Base-by-base conservation (phyloP, 2,888 invertebrate species). In the Dendrolimus houi region DNA sequence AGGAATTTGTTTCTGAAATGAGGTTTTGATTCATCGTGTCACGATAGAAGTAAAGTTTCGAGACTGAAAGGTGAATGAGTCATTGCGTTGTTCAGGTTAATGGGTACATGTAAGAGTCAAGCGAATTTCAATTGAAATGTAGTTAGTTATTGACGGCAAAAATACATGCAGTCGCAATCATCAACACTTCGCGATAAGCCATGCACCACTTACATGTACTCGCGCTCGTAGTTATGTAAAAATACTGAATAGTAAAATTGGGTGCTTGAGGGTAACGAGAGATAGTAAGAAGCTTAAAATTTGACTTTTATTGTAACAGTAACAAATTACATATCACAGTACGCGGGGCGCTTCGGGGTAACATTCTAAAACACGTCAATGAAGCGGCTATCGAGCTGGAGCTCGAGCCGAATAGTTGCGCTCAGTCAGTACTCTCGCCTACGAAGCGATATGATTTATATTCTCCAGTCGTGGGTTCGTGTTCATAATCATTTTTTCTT, bases 251-350 rank as follows among this genome's bases (percentile, higher is more conserved):
- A 59, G 63, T 64, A 68, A 73, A 71, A 76, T 71, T 71, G 71
- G 77, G 80, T 80, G 75, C 73, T 75, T 68, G 74, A 81, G 78
- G 81, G 77, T 74, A 76, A 79, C 74, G 73, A 74, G 77, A 73
- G 74, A 76, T 82, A 81, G 79, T 71, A 81, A 74, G 72, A 78
- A 74, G 72, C 73, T 79, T 70, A 75, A 69, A 67, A 81, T 83
- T 81, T 76, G 77, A 79, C 63, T 81, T 89, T 90, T 89, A 89
- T 87, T 90, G 83, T 88, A 90, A 89, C 88, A 87, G 76, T 88
- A 90, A 90, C 86, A 87, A 84, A 87, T 82, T 85, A 87, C 85
- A 85, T 89, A 90, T 90, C 90, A 90, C 89, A 90, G 89, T 87
- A 88, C 90, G 89, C 89, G 89, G 88, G 88, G 89, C 90, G 87